These are phyloP conservation scores for Eremobia ochroleuca DNA, from an alignment of 2,888 invertebrate species.

Conservation along the genomic window DNA sequence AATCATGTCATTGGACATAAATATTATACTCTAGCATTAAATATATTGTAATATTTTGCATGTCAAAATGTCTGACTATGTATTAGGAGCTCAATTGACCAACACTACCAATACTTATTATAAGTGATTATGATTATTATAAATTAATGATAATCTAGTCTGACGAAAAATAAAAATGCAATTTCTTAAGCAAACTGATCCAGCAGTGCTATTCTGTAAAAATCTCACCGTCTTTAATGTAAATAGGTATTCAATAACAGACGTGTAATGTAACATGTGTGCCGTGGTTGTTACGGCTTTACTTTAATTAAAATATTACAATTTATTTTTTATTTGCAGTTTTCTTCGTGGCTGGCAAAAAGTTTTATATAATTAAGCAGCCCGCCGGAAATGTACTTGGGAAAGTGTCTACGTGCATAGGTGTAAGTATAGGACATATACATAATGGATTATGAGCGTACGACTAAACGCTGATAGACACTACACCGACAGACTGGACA, in stretches of 20 bases:
- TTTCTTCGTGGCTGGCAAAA: constrained; percentile 95
- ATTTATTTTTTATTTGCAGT: constrained; percentile 88
- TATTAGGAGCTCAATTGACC: no score
- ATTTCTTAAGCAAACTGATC: not conserved
- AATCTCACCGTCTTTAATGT: no score
- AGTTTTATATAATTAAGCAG: constrained; percentile 94
- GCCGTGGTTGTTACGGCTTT: not conserved
- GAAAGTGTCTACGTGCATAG: constrained; percentile 94
- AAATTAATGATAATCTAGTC: not conserved
- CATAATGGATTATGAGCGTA: not conserved
- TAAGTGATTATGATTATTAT: not conserved
- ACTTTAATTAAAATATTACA: not conserved
- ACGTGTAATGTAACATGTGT: not conserved
- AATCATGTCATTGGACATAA: no score
- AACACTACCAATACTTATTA: no score
- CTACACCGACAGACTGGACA: no score
- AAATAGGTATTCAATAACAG: not conserved
- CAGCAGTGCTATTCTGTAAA: no score
- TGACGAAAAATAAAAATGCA: not conserved
- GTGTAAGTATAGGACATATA: constrained; percentile 92
- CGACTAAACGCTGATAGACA: no score
- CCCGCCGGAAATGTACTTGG: constrained; percentile 96
- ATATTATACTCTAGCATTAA: no score
- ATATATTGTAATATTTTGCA: no score
- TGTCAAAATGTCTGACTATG: no score